Conservation (phyloP, 92 coral and sea anemone species). For the Heliopora coerulea region DNA sequence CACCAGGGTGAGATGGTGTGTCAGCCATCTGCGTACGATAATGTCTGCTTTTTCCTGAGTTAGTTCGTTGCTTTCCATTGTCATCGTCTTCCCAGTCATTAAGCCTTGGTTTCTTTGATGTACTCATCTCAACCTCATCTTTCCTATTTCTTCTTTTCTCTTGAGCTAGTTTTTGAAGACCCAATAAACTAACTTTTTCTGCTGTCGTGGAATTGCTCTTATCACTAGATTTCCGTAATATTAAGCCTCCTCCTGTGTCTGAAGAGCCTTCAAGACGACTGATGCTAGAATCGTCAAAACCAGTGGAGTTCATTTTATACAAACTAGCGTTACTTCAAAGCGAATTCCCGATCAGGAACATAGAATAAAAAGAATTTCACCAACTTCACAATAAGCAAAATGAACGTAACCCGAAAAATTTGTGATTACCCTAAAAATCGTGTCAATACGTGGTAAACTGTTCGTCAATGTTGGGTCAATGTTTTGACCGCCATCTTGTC, state of each 20-base stretch:
- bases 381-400: no score
- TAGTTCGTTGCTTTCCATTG: conserved; percentile 40
- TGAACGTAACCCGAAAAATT: no score
- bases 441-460: no score
- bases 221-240: conserved; percentile 56
- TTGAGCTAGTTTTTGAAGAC: conserved; percentile 85
- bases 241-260: conserved; percentile 66
- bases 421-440: no score
- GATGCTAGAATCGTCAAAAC: conserved; percentile 53
- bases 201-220: conserved; percentile 60
- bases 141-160: conserved; percentile 79
- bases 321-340: no score
- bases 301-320: conserved; percentile 34
- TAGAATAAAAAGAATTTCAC: no score
- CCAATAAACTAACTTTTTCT: conserved; percentile 65
- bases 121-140: conserved; percentile 49
- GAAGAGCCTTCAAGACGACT: conserved; percentile 81
- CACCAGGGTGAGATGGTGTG: conserved; percentile 96
- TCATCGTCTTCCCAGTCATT: conserved; percentile 61
- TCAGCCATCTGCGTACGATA: conserved; percentile 82
- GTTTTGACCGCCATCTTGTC: no score
- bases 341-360: no score
- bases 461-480: no score
- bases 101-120: conserved; percentile 37
- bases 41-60: conserved; percentile 70